These are phyloP conservation scores for Numenius arquata DNA, from an alignment of 2,113 vertebrate species.

Conservation along the genomic window DNA sequence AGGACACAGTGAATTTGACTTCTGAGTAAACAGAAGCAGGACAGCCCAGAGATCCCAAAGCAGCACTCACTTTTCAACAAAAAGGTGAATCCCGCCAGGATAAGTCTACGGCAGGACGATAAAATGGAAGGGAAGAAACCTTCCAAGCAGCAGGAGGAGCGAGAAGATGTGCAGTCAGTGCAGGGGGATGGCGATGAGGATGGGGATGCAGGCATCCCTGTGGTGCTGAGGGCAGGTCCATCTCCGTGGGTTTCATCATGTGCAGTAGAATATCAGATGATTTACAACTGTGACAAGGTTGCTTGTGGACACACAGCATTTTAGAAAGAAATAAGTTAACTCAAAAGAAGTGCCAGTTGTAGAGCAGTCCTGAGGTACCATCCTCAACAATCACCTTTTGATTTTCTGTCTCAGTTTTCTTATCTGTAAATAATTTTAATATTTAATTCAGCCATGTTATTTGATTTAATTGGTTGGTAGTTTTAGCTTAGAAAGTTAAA, in stretches of 20 bases:
- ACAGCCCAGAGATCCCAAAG: not conserved
- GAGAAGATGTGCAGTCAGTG: not conserved
- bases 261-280: not conserved
- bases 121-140: not conserved
- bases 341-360: not conserved
- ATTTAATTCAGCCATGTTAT: slow-evolving; percentile 14
- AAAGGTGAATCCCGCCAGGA: not conserved
- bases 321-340: not conserved
- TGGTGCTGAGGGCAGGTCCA: rapidly evolving
- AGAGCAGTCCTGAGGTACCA: not conserved
- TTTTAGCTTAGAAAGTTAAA: slow-evolving; percentile 37
- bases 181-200: not conserved
- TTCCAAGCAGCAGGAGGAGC: rapidly evolving
- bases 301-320: not conserved
- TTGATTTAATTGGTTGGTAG: slow-evolving; percentile 26
- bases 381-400: not conserved
- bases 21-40: not conserved
- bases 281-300: not conserved
- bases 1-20: not conserved
- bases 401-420: slow-evolving; percentile 6
- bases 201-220: not conserved
- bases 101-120: not conserved
- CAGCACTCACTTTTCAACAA: not conserved
- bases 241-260: not conserved
- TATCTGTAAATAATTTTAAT: slow-evolving; percentile 38